phyloP scores from a whole-genome alignment of 2,797 vertebrate genomes.

The Brachyrhaphis roseni region DNA sequence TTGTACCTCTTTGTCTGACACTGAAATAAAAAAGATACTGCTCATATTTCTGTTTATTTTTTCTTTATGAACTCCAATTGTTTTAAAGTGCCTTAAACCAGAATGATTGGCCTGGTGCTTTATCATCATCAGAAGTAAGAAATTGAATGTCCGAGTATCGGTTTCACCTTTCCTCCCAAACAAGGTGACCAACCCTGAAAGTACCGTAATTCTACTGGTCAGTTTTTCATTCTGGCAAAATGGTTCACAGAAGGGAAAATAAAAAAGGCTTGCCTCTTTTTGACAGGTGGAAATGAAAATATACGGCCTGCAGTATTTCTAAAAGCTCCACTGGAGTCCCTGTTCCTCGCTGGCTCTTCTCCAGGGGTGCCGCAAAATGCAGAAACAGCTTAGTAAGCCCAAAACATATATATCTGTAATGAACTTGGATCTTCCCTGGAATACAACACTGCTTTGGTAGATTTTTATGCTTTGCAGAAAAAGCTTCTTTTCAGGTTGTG shows the following conservation, averaged over 20 bases:
- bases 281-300: slow-evolving; percentile 61
- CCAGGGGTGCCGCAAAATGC: slow-evolving; percentile 11
- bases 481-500: background rate
- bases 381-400: slow-evolving; percentile 19
- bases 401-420: slow-evolving; percentile 8
- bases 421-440: background rate
- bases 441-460: background rate
- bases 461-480: slow-evolving; percentile 4
- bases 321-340: background rate
- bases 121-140: background rate
- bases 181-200: slow-evolving; percentile 30
- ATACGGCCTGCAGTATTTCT: slow-evolving; percentile 34
- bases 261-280: slow-evolving; percentile 11
- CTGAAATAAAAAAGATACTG: slow-evolving; percentile 51
- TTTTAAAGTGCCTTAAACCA: background rate
- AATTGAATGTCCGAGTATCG: slow-evolving; percentile 20
- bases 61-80: background rate
- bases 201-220: slow-evolving; percentile 25
- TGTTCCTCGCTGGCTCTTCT: slow-evolving; percentile 16
- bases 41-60: background rate
- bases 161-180: slow-evolving; percentile 23
- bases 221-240: slow-evolving; percentile 19
- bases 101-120: background rate
- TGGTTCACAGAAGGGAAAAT: background rate
- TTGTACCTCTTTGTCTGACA: background rate